Evolutionary conservation across 2,113 vertebrate species (phyloP).

Genomic region (Serilophus lunatus): DNA sequence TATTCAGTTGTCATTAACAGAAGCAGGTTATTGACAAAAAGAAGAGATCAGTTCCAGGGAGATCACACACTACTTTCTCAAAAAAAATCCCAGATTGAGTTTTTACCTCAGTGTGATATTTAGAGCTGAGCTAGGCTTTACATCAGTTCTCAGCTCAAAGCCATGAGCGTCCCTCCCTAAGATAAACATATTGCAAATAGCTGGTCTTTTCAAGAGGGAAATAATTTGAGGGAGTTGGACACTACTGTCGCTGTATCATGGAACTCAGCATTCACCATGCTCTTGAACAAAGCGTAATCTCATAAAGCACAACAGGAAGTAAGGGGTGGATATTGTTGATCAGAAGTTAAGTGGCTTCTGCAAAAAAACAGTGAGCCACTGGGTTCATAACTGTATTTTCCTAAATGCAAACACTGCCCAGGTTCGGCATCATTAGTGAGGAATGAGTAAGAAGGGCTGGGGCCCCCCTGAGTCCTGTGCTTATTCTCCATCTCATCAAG

Average conservation of each 20-base stretch:
- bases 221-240: neutral
- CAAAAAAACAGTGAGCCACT: neutral
- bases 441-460: neutral
- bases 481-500: neutral
- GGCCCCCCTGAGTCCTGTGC: neutral
- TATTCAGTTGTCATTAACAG: neutral
- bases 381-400: neutral
- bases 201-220: neutral
- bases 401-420: neutral
- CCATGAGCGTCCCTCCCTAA: neutral
- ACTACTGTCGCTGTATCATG: neutral
- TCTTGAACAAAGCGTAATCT: neutral
- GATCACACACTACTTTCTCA: neutral
- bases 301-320: neutral
- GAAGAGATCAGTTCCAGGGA: neutral
- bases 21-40: neutral
- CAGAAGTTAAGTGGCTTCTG: neutral
- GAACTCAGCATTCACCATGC: neutral
- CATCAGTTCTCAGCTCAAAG: neutral
- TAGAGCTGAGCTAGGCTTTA: neutral
- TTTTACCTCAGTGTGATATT: neutral
- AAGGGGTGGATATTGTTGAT: neutral
- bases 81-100: neutral
- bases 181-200: neutral
- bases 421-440: neutral